phyloP scores from a whole-genome alignment of 2,888 invertebrate genomes.

The Itoplectis maculator region DNA sequence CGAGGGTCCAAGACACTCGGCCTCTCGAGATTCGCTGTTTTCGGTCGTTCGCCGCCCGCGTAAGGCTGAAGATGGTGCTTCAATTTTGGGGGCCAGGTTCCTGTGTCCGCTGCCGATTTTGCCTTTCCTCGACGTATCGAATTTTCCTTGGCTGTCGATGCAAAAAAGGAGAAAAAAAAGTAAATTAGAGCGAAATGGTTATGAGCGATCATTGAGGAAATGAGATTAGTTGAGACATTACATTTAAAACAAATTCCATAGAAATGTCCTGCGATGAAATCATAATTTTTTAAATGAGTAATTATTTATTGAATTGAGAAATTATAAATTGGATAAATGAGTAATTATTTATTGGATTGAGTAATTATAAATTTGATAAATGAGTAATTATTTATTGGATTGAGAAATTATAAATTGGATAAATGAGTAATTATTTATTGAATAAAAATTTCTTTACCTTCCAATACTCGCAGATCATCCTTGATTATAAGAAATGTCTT shows the following conservation, averaged over 20 bases:
- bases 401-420: background rate
- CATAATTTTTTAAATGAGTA: too few species aligned
- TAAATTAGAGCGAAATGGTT: background rate
- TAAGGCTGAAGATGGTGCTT: constrained; percentile 69
- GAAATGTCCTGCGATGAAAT: too few species aligned
- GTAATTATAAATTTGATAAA: background rate
- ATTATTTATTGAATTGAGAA: too few species aligned
- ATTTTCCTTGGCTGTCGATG: constrained; percentile 58
- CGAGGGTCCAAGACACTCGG: constrained; percentile 86
- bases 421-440: constrained; percentile 5
- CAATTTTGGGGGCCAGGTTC: constrained; percentile 80
- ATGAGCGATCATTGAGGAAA: background rate
- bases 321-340: too few species aligned
- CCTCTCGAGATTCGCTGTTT: constrained; percentile 86
- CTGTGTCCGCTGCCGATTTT: constrained; percentile 73
- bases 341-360: too few species aligned
- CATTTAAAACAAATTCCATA: too few species aligned
- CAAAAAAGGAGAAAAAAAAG: background rate
- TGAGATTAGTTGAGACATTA: background rate
- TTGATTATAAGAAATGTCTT: constrained; percentile 80
- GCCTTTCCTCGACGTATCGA: constrained; percentile 66
- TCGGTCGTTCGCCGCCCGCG: constrained; percentile 82
- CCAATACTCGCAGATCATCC: constrained; percentile 70
- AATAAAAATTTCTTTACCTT: constrained; percentile 60
- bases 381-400: background rate